A percentile compares a stretch with the other conserved stretches of the same genome.
Conservation (phyloP, 2,888 invertebrate species). For the Bombylius major region DNA sequence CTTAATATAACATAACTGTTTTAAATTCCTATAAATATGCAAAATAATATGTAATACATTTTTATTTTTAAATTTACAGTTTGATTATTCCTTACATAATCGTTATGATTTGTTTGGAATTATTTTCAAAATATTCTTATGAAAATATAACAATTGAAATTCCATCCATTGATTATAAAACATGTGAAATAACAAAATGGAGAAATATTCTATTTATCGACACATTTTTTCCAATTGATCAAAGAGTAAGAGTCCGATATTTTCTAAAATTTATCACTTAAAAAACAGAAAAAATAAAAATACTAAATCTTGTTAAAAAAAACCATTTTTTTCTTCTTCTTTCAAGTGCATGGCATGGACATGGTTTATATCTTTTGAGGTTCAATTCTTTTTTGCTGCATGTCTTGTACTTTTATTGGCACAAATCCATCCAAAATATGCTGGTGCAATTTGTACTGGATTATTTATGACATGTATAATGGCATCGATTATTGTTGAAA, state of each 20-base stretch:
- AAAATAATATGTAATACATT: background rate
- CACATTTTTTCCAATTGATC: constrained; percentile 43
- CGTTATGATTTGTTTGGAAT: constrained; percentile 41
- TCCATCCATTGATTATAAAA: constrained; percentile 43
- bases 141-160: constrained; percentile 39
- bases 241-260: constrained; percentile 40
- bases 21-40: constrained; percentile 5
- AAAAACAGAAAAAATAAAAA: background rate
- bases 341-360: constrained; percentile 67
- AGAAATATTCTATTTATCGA: constrained; percentile 49
- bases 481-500: constrained; percentile 38
- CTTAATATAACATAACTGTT: no score
- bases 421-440: constrained; percentile 32
- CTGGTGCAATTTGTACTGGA: constrained; percentile 29
- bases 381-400: constrained; percentile 58
- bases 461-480: constrained; percentile 38
- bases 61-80: constrained; percentile 28
- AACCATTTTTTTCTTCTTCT: background rate
- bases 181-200: constrained; percentile 50
- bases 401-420: constrained; percentile 51
- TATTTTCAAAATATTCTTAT: constrained; percentile 38
- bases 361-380: constrained; percentile 67
- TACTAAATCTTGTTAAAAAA: background rate
- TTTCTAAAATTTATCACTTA: background rate
- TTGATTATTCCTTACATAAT: constrained; percentile 49